A percentile compares a stretch with the other conserved stretches of the same genome.
Conservation (phyloP, 2,888 invertebrate genomes). For the Ennomos fuscantarius region DNA sequence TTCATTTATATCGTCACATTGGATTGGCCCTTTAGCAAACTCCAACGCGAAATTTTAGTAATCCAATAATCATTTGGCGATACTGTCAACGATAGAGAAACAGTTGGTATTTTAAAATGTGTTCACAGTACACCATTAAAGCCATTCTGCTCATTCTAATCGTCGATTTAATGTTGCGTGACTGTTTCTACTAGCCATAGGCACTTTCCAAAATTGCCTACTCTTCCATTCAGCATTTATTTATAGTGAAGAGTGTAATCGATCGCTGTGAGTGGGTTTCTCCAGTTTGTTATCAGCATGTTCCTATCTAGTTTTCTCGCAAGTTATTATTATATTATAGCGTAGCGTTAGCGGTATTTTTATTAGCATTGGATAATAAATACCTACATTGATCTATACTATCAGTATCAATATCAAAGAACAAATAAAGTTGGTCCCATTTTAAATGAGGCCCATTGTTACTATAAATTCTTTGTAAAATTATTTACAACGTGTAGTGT, state of each 20-base stretch:
- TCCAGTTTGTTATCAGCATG: slow-evolving; percentile 2
- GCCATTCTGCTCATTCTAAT: slow-evolving; percentile 58
- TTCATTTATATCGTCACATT: too few species aligned
- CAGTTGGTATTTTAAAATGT: slow-evolving; percentile 6
- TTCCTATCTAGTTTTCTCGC: background rate
- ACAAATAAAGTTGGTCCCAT: too few species aligned
- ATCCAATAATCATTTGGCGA: background rate
- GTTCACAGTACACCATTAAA: slow-evolving; percentile 11
- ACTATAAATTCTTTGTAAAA: too few species aligned
- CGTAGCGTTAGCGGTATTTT: too few species aligned
- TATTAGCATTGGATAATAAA: too few species aligned
- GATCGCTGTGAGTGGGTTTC: slow-evolving; percentile 22
- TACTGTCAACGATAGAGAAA: slow-evolving; percentile 3
- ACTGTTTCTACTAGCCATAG: slow-evolving; percentile 50
- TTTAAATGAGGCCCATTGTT: too few species aligned
- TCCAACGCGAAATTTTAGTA: background rate
- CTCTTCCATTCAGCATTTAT: slow-evolving; percentile 20
- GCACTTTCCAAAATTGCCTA: slow-evolving; percentile 68
- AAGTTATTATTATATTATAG: background rate
- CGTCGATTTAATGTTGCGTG: slow-evolving; percentile 63
- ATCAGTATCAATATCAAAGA: too few species aligned
- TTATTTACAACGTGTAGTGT: too few species aligned
- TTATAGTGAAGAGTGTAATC: slow-evolving; percentile 14
- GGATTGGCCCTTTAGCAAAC: background rate
- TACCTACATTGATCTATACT: too few species aligned